phyloP scores from a whole-genome alignment of 2,113 vertebrate genomes.

The Toxotes chatareus region DNA sequence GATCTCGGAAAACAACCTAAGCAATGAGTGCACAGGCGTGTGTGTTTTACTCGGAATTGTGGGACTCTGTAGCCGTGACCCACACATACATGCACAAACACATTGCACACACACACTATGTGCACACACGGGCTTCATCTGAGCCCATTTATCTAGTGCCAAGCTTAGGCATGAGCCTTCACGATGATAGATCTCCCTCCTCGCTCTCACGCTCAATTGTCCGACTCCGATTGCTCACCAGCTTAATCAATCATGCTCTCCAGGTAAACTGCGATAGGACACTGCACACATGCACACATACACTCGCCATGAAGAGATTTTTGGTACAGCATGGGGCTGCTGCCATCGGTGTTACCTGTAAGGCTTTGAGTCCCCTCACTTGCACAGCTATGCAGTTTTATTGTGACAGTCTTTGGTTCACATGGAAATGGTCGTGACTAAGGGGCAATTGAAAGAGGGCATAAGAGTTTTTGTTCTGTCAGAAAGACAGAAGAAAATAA shows the following conservation, averaged over 20 bases:
- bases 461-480: background rate
- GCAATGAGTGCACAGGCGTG: background rate
- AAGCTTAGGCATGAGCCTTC: slow-evolving; percentile 74
- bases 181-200: slow-evolving; percentile 77
- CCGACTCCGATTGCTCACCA: slow-evolving; percentile 63
- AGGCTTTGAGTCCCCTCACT: background rate
- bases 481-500: background rate
- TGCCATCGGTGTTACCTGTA: background rate
- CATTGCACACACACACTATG: background rate
- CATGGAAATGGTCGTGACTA: background rate
- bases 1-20: background rate
- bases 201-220: slow-evolving; percentile 74
- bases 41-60: background rate
- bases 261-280: slow-evolving; percentile 52
- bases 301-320: background rate
- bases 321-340: background rate
- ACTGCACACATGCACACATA: background rate
- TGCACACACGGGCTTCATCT: slow-evolving; percentile 28
- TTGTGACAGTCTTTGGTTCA: background rate
- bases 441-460: background rate
- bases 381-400: background rate
- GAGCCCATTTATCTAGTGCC: slow-evolving; percentile 76
- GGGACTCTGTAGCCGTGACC: background rate
- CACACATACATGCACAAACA: background rate
- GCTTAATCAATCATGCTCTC: slow-evolving; percentile 77